Conservation (phyloP, 2,888 invertebrate species). For the Sclerodermus sp. region DNA sequence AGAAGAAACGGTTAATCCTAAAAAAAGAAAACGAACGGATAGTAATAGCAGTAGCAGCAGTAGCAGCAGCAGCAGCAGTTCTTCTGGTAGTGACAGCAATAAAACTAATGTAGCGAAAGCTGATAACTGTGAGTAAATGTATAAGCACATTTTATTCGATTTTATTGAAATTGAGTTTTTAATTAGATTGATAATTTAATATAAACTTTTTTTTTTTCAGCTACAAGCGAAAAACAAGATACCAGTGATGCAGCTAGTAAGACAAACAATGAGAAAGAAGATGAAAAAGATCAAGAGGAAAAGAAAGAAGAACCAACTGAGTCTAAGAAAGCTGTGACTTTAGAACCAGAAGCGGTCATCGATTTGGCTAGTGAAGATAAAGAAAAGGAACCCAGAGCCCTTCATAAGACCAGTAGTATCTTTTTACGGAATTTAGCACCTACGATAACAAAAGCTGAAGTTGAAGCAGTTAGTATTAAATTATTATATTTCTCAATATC, state of each 20-base stretch:
- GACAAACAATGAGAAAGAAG: conserved; percentile 32
- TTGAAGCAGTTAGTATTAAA: conserved; percentile 79
- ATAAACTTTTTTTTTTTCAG: conserved; percentile 12
- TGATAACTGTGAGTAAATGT: conserved; percentile 35
- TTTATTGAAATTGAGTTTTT: too few relatives aligned
- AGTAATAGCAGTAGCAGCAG: conserved; percentile 61
- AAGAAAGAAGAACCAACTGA: conserved; percentile 54
- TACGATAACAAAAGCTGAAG: conserved; percentile 93
- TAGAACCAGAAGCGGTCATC: conserved; percentile 54
- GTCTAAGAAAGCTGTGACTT: conserved; percentile 43
- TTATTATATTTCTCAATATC: conserved; percentile 4
- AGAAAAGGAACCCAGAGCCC: conserved; percentile 66
- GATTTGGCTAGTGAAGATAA: conserved; percentile 55
- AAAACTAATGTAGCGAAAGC: conserved; percentile 49
- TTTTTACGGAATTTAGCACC: conserved; percentile 95
- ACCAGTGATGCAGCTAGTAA: conserved; percentile 47
- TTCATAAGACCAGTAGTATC: conserved; percentile 96
- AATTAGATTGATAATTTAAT: conserved; percentile 2
- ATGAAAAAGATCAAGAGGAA: conserved; percentile 47
- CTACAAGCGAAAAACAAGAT: conserved; percentile 34
- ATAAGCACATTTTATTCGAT: too few relatives aligned
- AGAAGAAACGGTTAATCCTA: conserved; percentile 54
- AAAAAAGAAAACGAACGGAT: conserved; percentile 61
- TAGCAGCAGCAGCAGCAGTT: conserved; percentile 54
- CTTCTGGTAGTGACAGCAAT: conserved; percentile 61